Base-by-base conservation (phyloP, 2,888 invertebrate species). In the Platycheirus albimanus region DNA sequence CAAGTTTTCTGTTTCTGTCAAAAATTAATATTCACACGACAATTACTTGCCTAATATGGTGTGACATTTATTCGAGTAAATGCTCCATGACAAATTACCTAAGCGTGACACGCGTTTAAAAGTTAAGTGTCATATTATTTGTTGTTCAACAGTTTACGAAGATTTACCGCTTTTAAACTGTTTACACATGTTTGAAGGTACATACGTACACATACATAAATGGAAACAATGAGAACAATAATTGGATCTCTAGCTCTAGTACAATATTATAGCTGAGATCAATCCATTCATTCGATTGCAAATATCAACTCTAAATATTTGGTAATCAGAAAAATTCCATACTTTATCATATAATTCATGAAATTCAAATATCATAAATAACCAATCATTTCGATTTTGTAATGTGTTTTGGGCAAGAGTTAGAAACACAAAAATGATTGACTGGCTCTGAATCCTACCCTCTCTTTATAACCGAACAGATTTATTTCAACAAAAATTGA, bases 301-400 rank as follows among this genome's bases (percentile, higher is more conserved):
- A 47, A 24, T 7, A 24, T 47, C 28, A 1, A 6, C 5, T 8
- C 30, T 8, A 56, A 20, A 11, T 41, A 24, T 41, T 58, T 56
- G 28, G 11, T 13, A 56, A 41, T 56, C 13, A 38, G 13, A 33
- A 8, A 49, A 28, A 43, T 17, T 36, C 41, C 24, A 17, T 19
- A 63, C 41, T 24, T 11, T 28, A 28, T 58, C 10, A 43, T 13
- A 6, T 43, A 19, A 30, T 61, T 45, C 13, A 43, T 19, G 11
- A 45, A 61, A 61, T 17, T 24, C 13, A 58, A 72, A 77, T 72
- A 61, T 61, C 56, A 52, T 66, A 67, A 72, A 77, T 66, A 71
- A 67, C 61, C 61, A 81, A 77, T 72, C 47, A 67, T 63, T 67
- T 77, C 19, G 67, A 66, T 61, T 67, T 81, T 71, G 71, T 33